Evolutionary conservation across 2,888 invertebrate species (phyloP).

Genomic region (Lepidocyrtinus sp.): DNA sequence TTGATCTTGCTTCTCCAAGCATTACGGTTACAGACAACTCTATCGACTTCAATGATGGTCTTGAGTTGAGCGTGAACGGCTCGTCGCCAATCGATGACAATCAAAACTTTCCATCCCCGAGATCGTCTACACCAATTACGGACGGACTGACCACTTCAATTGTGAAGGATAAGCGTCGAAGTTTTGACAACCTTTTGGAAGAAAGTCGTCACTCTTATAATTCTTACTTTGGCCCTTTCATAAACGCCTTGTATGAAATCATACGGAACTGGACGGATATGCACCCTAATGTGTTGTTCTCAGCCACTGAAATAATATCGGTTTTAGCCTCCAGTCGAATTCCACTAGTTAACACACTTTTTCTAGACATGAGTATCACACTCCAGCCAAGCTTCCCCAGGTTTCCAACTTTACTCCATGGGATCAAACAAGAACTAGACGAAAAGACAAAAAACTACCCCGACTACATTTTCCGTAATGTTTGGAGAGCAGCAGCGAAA

Average conservation of each 20-base stretch:
- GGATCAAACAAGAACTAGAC: conserved; percentile 61
- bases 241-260: conserved; percentile 65
- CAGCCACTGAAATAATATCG: conserved; percentile 66
- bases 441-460: conserved; percentile 56
- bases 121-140: too few species aligned
- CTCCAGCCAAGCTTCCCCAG: conserved; percentile 68
- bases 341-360: conserved; percentile 64
- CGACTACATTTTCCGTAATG: conserved; percentile 36
- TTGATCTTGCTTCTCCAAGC: too few species aligned
- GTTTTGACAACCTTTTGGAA: conserved; percentile 24
- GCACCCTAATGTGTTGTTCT: conserved; percentile 64
- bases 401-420: conserved; percentile 60
- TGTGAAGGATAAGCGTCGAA: too few species aligned
- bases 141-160: too few species aligned
- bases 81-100: too few species aligned
- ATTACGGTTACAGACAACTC: too few species aligned
- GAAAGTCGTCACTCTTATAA: conserved; percentile 51
- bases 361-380: conserved; percentile 66
- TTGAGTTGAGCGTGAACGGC: background rate
- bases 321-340: conserved; percentile 65
- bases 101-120: too few species aligned
- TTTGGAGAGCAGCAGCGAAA: conserved; percentile 44
- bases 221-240: conserved; percentile 68
- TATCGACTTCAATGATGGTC: too few species aligned
- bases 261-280: conserved; percentile 59